A percentile compares a stretch with the other conserved stretches of the same genome.
Conservation (phyloP, 2,113 vertebrate species). For the Pontoporia blainvillei region DNA sequence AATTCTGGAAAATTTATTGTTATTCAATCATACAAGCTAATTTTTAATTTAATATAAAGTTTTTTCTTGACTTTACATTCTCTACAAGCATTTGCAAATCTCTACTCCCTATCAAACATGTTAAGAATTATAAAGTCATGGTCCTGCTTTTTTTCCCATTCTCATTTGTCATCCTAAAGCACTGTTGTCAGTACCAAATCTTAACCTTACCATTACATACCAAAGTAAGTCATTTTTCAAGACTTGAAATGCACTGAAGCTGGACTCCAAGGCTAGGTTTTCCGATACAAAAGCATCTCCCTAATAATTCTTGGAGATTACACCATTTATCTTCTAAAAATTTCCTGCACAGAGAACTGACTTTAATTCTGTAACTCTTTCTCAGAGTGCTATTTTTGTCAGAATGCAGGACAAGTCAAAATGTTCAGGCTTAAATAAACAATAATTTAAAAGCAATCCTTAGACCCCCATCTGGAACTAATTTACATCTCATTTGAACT, state of each 20-base stretch:
- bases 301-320: not conserved
- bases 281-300: not conserved
- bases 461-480: conserved; percentile 43
- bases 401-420: conserved; percentile 13
- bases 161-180: not conserved
- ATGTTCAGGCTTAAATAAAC: conserved; percentile 38
- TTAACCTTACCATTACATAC: not conserved
- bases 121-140: not conserved
- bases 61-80: not conserved
- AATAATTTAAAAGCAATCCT: conserved; percentile 45
- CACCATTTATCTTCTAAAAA: conserved; percentile 14
- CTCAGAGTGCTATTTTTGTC: conserved; percentile 21
- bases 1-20: not conserved
- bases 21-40: not conserved
- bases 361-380: not conserved
- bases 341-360: not conserved
- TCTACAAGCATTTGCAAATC: not conserved
- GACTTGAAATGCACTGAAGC: not conserved
- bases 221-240: not conserved
- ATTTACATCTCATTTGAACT: conserved; percentile 60
- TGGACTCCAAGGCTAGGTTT: not conserved
- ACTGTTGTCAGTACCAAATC: not conserved
- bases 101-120: not conserved
- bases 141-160: not conserved
- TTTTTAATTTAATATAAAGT: not conserved